Conservation (phyloP, 2,113 vertebrate genomes). For the Apteryx mantelli region DNA sequence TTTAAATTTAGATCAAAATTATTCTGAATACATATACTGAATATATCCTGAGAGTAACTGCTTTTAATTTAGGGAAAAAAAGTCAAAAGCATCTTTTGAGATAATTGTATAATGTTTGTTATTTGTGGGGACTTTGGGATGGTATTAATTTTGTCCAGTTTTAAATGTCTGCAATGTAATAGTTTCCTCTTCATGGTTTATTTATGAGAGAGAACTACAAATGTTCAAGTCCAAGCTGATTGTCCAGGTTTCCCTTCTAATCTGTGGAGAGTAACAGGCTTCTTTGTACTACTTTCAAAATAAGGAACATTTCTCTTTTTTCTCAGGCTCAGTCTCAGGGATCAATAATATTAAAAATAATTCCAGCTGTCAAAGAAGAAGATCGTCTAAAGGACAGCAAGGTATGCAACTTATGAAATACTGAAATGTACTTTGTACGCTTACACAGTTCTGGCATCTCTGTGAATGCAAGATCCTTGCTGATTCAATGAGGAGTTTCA, state of each 20-base stretch:
- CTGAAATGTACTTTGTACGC: fast-evolving
- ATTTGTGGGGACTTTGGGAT: neutral
- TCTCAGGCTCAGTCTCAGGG: slow-evolving; percentile 93
- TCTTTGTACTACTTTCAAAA: neutral
- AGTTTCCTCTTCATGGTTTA: neutral
- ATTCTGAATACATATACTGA: neutral
- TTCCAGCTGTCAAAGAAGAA: slow-evolving; percentile 91
- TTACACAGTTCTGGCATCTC: neutral
- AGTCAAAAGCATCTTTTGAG: neutral
- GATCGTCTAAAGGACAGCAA: slow-evolving; percentile 90
- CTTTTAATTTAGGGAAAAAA: fast-evolving
- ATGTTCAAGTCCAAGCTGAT: neutral
- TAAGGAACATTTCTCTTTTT: neutral
- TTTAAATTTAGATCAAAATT: neutral
- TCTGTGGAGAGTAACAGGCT: neutral
- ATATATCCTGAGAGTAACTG: neutral
- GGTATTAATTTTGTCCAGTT: neutral
- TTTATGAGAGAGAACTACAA: neutral
- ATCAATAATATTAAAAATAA: slow-evolving; percentile 94
- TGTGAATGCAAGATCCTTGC: neutral
- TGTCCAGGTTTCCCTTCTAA: neutral
- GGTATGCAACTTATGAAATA: slow-evolving; percentile 66
- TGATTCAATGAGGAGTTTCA: neutral
- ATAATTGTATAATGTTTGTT: neutral
- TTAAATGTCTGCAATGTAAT: neutral